These are phyloP conservation scores for Teinopalpus imperialis DNA, from an alignment of 2,888 invertebrate species.

Conservation along the genomic window DNA sequence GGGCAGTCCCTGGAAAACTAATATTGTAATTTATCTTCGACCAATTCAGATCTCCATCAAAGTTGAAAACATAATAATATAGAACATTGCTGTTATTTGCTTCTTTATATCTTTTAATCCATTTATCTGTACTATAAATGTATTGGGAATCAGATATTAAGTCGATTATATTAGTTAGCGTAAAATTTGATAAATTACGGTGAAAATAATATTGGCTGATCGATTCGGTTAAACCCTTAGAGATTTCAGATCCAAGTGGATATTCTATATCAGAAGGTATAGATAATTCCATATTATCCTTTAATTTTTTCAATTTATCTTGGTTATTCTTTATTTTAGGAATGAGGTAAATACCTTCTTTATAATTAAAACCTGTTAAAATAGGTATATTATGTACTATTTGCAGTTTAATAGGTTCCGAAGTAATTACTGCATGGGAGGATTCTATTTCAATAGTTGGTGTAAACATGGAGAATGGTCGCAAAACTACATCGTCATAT, in stretches of 20 bases:
- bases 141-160: conserved; percentile 35
- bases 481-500: conserved; percentile 30
- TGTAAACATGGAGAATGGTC: conserved; percentile 42
- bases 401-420: conserved; percentile 46
- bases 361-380: conserved; percentile 52
- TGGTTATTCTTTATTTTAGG: conserved; percentile 26
- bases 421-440: conserved; percentile 45
- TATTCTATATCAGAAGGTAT: conserved; percentile 43
- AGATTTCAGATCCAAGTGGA: conserved; percentile 32
- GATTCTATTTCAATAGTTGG: conserved; percentile 54
- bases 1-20: conserved; percentile 28
- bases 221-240: conserved; percentile 32
- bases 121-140: conserved; percentile 28
- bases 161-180: conserved; percentile 29
- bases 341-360: conserved; percentile 46
- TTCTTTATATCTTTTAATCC: conserved; percentile 28
- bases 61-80: conserved; percentile 35
- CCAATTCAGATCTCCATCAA: conserved; percentile 32
- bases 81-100: conserved; percentile 24
- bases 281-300: conserved; percentile 36
- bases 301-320: conserved; percentile 29
- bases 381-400: conserved; percentile 52
- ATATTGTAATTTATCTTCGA: conserved; percentile 25
- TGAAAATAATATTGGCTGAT: conserved; percentile 41
- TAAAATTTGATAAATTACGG: conserved; percentile 30